phyloP scores from a whole-genome alignment of 2,113 vertebrate species.

The Lathamus discolor region DNA sequence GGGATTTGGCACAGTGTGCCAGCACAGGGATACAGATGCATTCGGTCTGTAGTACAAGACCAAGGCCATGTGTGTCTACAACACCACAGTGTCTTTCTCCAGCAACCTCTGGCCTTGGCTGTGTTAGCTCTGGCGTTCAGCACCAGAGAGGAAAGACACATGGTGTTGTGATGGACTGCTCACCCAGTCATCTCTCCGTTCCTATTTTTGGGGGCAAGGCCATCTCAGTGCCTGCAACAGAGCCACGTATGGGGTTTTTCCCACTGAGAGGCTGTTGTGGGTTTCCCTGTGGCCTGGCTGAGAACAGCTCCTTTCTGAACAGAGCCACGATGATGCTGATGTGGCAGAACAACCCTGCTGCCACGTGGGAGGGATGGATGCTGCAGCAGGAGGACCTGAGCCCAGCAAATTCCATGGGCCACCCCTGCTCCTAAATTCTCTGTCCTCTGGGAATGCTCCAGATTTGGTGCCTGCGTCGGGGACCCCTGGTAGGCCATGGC shows the following conservation, averaged over 20 bases:
- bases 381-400: neutral
- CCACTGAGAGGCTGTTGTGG: neutral
- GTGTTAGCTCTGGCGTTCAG: neutral
- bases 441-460: neutral
- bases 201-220: rapidly evolving
- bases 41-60: neutral
- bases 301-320: neutral
- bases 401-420: neutral
- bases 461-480: neutral
- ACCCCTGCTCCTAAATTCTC: neutral
- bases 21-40: neutral
- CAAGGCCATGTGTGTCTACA: neutral
- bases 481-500: neutral
- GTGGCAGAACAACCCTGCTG: neutral
- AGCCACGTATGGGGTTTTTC: rapidly evolving
- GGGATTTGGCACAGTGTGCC: neutral
- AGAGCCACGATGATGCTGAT: neutral
- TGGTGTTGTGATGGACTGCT: neutral
- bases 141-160: rapidly evolving
- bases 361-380: neutral
- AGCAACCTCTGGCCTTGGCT: neutral
- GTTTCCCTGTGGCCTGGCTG: neutral
- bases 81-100: neutral
- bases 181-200: neutral
- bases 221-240: neutral